Evolutionary conservation across 2,888 invertebrate species (phyloP).

Genomic region (Gerosis bhagava): DNA sequence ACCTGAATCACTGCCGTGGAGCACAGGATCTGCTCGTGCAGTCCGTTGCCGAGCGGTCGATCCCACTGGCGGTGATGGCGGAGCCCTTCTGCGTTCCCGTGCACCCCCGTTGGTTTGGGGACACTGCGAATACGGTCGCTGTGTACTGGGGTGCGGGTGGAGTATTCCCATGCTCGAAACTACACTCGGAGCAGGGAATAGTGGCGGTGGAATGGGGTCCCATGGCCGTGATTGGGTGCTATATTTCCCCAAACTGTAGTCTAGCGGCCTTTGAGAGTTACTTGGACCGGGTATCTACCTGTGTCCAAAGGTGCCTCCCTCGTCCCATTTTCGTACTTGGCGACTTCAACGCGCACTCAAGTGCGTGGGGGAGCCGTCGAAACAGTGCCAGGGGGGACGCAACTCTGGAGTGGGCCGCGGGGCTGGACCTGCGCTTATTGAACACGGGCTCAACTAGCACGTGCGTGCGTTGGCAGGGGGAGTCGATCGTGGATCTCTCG

Average conservation of each 20-base stretch:
- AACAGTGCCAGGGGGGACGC: not conserved
- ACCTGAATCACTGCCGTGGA: too few species aligned
- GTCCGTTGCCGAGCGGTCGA: not conserved
- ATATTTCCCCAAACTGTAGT: not conserved
- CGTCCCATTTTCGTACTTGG: too few species aligned
- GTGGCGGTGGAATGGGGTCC: conserved; percentile 1
- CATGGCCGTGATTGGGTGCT: too few species aligned
- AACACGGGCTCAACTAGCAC: conserved; percentile 23
- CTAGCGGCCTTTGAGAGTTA: conserved; percentile 1
- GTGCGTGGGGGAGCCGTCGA: too few species aligned
- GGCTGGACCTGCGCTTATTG: conserved; percentile 11
- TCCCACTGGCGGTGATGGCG: conserved; percentile 4
- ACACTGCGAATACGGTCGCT: not conserved
- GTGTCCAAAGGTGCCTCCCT: too few species aligned
- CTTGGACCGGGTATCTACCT: too few species aligned
- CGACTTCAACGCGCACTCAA: too few species aligned
- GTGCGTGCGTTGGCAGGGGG: too few species aligned
- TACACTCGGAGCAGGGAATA: not conserved
- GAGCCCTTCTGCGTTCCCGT: conserved; percentile 3
- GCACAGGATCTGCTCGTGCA: conserved; percentile 6
- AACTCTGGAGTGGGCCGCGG: not conserved
- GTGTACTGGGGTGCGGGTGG: conserved; percentile 1
- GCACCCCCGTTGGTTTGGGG: too few species aligned
- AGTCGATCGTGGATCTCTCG: too few species aligned
- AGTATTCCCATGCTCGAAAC: not conserved